A percentile compares a stretch with the other conserved stretches of the same genome.
Conservation (phyloP, 53 echinoderm and acorn worm genomes). For the Echinometra lucunter region DNA sequence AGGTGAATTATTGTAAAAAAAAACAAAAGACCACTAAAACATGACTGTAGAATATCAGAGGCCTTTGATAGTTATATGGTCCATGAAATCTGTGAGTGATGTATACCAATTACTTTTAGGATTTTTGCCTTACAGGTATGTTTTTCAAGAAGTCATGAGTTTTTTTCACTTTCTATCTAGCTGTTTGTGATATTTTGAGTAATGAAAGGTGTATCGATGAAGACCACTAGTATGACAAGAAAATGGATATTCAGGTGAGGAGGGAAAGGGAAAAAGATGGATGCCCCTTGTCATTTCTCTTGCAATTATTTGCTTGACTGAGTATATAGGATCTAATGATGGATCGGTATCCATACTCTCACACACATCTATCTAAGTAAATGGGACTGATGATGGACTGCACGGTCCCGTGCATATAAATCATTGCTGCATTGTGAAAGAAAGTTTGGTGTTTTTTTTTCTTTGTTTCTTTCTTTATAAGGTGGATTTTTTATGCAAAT, state of each 20-base stretch:
- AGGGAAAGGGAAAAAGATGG: neutral
- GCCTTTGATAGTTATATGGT: neutral
- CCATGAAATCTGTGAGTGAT: neutral
- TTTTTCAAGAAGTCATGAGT: neutral
- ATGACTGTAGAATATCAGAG: neutral
- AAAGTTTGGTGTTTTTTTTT: neutral
- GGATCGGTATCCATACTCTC: neutral
- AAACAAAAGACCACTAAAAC: too few species aligned
- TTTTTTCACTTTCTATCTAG: neutral
- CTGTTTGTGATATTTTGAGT: neutral
- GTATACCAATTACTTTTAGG: neutral
- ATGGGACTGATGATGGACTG: conserved; percentile 1
- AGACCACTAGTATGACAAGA: neutral
- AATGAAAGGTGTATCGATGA: neutral
- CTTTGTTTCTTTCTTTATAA: neutral
- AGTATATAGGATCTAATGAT: conserved; percentile 8
- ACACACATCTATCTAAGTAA: neutral
- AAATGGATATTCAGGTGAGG: neutral
- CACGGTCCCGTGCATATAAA: neutral
- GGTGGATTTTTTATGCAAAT: neutral
- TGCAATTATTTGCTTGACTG: conserved; percentile 3
- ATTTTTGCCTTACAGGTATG: neutral
- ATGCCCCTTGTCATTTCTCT: neutral
- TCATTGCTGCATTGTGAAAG: neutral
- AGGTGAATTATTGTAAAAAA: neutral